Evolutionary conservation across 2,113 vertebrate species (phyloP), one percentile per base, ranked within the genome.

Genomic region (Galeopterus variegatus): DNA sequence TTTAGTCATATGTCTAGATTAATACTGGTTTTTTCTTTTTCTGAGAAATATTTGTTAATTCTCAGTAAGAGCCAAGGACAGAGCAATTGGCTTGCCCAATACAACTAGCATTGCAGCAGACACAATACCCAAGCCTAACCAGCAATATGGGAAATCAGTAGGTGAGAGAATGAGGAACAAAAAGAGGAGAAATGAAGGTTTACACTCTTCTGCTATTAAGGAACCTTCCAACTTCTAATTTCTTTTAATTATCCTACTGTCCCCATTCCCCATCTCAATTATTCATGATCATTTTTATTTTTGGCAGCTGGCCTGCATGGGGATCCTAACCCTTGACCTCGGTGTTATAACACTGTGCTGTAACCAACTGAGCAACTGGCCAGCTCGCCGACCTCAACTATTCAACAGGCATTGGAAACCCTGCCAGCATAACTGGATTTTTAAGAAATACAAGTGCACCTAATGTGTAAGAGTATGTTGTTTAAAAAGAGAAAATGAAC

Each of bases 371-470:
- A 41, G 41, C 41, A 41, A 41, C 41, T 4, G 4, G 41, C 41
- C 41, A 41, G 41, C 41, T 41, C 41, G 41, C 41, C 4, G 41
- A 26, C 21, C 8, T 41, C 26, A 36, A 4, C 41, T 45, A 87
- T 70, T 89, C 54, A 36, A 19, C 13, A 73, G 45, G 24, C 48
- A 23, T 62, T 52, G 17, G 75, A 41, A 80, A 26, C 88, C 14
- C 14, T 79, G 52, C 36, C 21, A 50, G 90, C 96, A 67, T 48
- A 84, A 56, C 75, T 96, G 84, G n/a, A 92, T 81, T 76, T 33
- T 80, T 13, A 94, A 95, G 92, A 97, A 96, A 97, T 70, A 33
- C 19, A 95, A 54, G 93, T 95, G 24, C 33, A 69, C 36, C 36
- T 45, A 33, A 4, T 50, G 33, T 33, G 11, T 80, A 33, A 73